phyloP scores from a whole-genome alignment of 2,888 invertebrate species.

The Polylopha cassiicola region DNA sequence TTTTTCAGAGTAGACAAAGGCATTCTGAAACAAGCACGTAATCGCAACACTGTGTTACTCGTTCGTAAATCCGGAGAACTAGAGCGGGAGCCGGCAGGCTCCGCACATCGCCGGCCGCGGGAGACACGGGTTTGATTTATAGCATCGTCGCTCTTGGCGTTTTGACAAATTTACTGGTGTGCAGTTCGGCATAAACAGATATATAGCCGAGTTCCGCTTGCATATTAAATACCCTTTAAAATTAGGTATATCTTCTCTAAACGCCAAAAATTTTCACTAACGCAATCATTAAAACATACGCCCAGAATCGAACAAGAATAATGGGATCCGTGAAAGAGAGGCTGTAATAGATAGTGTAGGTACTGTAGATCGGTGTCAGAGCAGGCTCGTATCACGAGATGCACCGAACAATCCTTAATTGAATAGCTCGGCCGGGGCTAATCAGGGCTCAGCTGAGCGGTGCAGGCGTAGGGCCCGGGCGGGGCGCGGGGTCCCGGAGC shows the following conservation, averaged over 20 bases:
- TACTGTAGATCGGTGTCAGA: constrained; percentile 40
- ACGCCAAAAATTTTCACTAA: constrained; percentile 8
- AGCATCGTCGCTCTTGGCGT: constrained; percentile 18
- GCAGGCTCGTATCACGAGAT: constrained; percentile 49
- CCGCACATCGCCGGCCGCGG: constrained; percentile 6
- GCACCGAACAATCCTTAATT: constrained; percentile 73
- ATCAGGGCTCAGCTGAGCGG: constrained; percentile 74
- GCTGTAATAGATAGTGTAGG: constrained; percentile 63
- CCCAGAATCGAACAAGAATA: constrained; percentile 50
- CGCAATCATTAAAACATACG: constrained; percentile 24
- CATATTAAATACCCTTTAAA: neutral
- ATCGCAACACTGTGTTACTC: constrained; percentile 6
- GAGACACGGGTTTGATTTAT: constrained; percentile 21
- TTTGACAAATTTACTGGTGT: constrained; percentile 22
- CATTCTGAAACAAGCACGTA: no score
- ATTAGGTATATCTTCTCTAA: neutral
- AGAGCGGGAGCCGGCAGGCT: constrained; percentile 12
- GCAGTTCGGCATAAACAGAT: constrained; percentile 12
- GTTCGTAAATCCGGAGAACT: constrained; percentile 13
- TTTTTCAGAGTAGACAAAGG: no score
- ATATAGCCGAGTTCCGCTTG: constrained; percentile 4
- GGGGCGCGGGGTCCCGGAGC: constrained; percentile 66
- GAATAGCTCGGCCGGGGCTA: constrained; percentile 74
- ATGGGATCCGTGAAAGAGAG: constrained; percentile 50
- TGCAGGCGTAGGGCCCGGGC: constrained; percentile 49